phyloP scores from a whole-genome alignment of 2,888 invertebrate genomes.

The Bombylius major region DNA sequence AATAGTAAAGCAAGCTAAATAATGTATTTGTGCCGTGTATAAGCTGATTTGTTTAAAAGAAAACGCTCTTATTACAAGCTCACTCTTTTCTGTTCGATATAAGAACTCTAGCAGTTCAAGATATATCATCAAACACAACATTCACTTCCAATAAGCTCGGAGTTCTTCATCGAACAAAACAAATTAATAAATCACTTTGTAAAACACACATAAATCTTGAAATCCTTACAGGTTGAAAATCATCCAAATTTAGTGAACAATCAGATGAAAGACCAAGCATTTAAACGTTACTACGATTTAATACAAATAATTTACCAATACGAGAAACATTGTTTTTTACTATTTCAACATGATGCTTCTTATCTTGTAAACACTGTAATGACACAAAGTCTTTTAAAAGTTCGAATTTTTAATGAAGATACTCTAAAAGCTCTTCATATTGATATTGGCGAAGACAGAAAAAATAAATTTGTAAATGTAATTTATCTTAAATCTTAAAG shows the following conservation, averaged over 20 bases:
- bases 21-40: too few relatives aligned
- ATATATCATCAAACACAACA: too few relatives aligned
- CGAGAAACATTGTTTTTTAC: slow-evolving; percentile 57
- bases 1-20: too few relatives aligned
- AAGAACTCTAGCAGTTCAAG: too few relatives aligned
- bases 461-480: neutral
- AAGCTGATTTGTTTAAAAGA: too few relatives aligned
- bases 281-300: slow-evolving; percentile 62
- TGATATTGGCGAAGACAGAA: neutral
- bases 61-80: too few relatives aligned
- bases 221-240: slow-evolving; percentile 23
- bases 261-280: slow-evolving; percentile 60
- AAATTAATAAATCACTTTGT: too few relatives aligned
- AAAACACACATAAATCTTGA: too few relatives aligned
- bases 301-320: slow-evolving; percentile 62
- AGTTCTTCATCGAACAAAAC: too few relatives aligned
- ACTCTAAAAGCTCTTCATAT: slow-evolving; percentile 4
- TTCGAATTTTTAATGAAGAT: slow-evolving; percentile 36
- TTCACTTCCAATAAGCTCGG: too few relatives aligned
- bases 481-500: neutral
- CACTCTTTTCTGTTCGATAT: too few relatives aligned
- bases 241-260: slow-evolving; percentile 44
- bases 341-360: slow-evolving; percentile 55
- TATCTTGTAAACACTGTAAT: slow-evolving; percentile 52
- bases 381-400: slow-evolving; percentile 53